phyloP scores from a whole-genome alignment of 2,797 vertebrate genomes.

The Lateolabrax maculatus region DNA sequence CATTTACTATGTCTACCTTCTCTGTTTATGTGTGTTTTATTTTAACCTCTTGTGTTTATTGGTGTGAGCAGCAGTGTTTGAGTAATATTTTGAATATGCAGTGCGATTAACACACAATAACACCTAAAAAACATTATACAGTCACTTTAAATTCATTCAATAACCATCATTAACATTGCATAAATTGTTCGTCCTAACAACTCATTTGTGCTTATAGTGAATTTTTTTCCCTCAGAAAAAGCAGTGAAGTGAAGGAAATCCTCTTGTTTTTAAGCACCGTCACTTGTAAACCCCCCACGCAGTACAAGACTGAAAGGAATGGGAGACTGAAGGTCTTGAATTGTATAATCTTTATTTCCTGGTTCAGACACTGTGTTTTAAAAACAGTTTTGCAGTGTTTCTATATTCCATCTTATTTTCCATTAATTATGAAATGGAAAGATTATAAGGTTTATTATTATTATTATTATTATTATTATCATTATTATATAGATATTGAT shows the following conservation, averaged over 20 bases:
- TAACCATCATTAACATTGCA: background rate
- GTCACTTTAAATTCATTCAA: constrained; percentile 1
- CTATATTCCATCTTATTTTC: no score
- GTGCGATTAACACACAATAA: background rate
- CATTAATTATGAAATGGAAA: no score
- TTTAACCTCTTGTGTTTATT: background rate
- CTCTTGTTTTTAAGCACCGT: constrained; percentile 1
- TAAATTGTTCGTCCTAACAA: constrained; percentile 11
- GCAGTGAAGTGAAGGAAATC: background rate
- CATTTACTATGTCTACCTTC: background rate
- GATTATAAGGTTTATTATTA: no score
- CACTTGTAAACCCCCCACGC: background rate
- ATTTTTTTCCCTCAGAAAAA: constrained; percentile 8
- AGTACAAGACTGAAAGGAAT: background rate
- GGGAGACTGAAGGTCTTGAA: background rate
- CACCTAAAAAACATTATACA: constrained; percentile 15
- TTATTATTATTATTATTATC: no score
- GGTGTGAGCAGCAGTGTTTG: background rate
- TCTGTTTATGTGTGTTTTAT: background rate
- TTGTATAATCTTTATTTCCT: background rate
- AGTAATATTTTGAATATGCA: background rate
- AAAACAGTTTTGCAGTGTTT: background rate
- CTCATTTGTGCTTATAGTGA: background rate
- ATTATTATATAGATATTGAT: no score
- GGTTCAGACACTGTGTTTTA: background rate